Percentiles rank a stretch among this genome's conserved stretches.
Conservation (phyloP, 1,140 invertebrate species). For the Ephestia elutella region DNA sequence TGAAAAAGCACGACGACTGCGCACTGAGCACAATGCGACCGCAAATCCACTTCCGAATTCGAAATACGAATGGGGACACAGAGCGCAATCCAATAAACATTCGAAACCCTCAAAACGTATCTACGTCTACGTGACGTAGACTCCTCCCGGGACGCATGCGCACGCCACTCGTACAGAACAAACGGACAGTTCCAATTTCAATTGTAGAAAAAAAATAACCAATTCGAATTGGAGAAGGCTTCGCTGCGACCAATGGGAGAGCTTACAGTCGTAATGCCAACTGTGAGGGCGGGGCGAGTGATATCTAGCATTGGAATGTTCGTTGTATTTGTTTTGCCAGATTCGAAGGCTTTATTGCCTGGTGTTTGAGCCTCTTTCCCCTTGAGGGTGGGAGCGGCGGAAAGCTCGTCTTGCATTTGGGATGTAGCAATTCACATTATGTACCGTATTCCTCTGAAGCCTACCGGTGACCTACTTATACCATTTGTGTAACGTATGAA, state of each 20-base stretch:
- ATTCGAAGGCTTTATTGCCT: constrained; percentile 70
- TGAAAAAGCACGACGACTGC: constrained; percentile 34
- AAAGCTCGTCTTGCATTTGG: constrained; percentile 59
- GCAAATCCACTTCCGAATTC: constrained; percentile 58
- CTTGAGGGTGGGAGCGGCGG: constrained; percentile 57
- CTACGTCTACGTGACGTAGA: constrained; percentile 68
- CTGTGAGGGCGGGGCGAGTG: constrained; percentile 71
- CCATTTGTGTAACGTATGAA: neutral
- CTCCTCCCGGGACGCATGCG: constrained; percentile 64
- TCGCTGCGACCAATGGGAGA: constrained; percentile 67
- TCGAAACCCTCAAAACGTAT: constrained; percentile 58
- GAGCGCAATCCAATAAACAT: constrained; percentile 69
- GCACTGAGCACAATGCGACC: constrained; percentile 36
- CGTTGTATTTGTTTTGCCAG: constrained; percentile 71
- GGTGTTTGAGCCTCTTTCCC: constrained; percentile 68
- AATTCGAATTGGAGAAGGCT: constrained; percentile 71
- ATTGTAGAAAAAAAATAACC: constrained; percentile 73
- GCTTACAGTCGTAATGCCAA: constrained; percentile 69
- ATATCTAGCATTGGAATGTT: constrained; percentile 74
- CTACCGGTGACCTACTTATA: constrained; percentile 30
- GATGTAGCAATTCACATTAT: constrained; percentile 61
- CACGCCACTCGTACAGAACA: constrained; percentile 55
- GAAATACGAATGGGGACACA: constrained; percentile 64
- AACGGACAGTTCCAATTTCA: constrained; percentile 72
- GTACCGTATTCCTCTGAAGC: constrained; percentile 44